Evolutionary conservation across 1,140 invertebrate species (phyloP).

Genomic region (Lepidurus arcticus): DNA sequence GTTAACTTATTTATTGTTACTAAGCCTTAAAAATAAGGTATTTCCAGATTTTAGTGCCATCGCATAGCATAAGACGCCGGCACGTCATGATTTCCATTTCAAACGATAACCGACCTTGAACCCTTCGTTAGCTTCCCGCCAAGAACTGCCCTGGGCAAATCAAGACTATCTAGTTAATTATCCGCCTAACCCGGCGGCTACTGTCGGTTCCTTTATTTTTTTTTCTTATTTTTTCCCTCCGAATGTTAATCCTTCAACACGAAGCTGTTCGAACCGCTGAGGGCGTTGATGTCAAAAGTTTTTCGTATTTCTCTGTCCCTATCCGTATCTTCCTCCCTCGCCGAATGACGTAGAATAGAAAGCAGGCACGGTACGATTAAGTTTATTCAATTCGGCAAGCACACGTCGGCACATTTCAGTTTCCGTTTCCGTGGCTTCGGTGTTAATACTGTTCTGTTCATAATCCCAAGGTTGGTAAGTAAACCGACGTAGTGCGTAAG

Average conservation of each 20-base stretch:
- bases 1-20: too few relatives aligned
- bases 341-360: neutral
- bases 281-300: neutral
- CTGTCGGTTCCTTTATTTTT: neutral
- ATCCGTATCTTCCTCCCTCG: neutral
- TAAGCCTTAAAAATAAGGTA: too few relatives aligned
- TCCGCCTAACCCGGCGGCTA: neutral
- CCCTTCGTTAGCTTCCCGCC: neutral
- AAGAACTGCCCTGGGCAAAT: neutral
- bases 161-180: neutral
- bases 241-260: neutral
- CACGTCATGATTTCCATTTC: neutral
- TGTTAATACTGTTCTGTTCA: neutral
- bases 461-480: neutral
- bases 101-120: constrained; percentile 12
- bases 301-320: neutral
- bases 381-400: neutral
- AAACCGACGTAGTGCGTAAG: neutral
- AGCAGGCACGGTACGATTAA: neutral
- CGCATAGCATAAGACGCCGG: too few relatives aligned
- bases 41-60: too few relatives aligned
- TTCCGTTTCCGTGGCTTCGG: neutral
- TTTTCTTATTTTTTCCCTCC: neutral
- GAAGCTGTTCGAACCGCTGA: neutral
- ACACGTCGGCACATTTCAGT: neutral